A percentile compares a stretch with the other conserved stretches of the same genome.
phyloP scores from a whole-genome alignment of 2,113 vertebrate genomes.

The Aphyosemion australe region DNA sequence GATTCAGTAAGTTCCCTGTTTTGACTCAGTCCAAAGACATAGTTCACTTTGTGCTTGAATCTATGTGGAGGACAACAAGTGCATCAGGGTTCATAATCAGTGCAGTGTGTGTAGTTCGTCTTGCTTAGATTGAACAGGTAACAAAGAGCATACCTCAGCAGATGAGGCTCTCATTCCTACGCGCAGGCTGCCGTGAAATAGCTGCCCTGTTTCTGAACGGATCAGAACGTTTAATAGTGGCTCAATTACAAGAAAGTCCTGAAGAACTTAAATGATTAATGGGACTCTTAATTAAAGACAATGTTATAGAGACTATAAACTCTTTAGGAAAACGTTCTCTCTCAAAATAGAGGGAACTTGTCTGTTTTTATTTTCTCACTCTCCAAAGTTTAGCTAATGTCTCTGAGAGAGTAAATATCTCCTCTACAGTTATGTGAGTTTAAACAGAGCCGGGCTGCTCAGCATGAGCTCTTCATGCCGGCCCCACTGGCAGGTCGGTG shows the following conservation, averaged over 20 bases:
- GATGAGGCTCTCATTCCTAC: neutral
- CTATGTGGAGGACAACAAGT: neutral
- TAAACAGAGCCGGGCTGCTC: slow-evolving; percentile 10
- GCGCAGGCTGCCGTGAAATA: neutral
- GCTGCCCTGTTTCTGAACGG: neutral
- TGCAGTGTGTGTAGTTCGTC: neutral
- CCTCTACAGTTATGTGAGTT: neutral
- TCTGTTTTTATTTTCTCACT: neutral
- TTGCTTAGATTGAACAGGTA: neutral
- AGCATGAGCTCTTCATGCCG: slow-evolving; percentile 31
- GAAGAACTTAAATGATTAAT: neutral
- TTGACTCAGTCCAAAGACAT: neutral
- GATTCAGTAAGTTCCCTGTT: neutral
- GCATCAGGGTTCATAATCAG: neutral
- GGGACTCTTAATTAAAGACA: no score
- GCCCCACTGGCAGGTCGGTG: slow-evolving; percentile 20
- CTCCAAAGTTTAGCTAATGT: neutral
- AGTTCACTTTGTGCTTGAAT: neutral
- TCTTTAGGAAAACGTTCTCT: neutral
- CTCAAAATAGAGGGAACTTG: neutral
- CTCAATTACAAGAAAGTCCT: neutral
- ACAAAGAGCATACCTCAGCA: slow-evolving; percentile 1
- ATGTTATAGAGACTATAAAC: neutral
- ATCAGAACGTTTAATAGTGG: neutral
- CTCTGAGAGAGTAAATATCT: slow-evolving; percentile 1